Conservation (phyloP, 2,113 vertebrate species). For the Trematocara variabile region DNA sequence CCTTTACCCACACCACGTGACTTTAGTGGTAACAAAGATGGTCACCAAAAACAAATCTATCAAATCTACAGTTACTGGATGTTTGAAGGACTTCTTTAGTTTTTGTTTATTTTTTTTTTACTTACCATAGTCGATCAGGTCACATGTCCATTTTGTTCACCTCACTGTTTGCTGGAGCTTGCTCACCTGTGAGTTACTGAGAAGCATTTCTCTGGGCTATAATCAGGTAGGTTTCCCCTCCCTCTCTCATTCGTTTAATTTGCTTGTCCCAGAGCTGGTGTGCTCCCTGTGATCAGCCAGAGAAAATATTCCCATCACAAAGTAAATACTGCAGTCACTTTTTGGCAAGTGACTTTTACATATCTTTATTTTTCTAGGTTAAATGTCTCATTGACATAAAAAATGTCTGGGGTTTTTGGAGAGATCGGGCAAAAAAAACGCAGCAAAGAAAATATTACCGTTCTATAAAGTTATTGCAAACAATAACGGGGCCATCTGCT, state of each 20-base stretch:
- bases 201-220: not conserved
- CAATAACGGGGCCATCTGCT: not conserved
- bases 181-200: not conserved
- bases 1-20: not conserved
- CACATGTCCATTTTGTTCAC: not conserved
- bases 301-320: not conserved
- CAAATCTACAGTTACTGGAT: not conserved
- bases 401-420: not conserved
- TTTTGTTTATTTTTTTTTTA: not conserved
- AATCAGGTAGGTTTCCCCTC: not conserved
- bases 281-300: not conserved
- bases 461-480: not conserved
- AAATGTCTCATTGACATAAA: not conserved
- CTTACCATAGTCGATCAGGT: not conserved
- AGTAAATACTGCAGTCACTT: not conserved
- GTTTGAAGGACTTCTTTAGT: not conserved
- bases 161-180: fast-evolving
- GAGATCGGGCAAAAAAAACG: not conserved
- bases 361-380: not conserved
- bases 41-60: not conserved
- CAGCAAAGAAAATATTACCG: not conserved
- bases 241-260: not conserved
- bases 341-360: not conserved
- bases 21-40: not conserved
- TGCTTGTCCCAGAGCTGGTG: not conserved